These are phyloP conservation scores for Gallinago solitaria DNA, from an alignment of 2,797 vertebrate species.

Conservation along the genomic window DNA sequence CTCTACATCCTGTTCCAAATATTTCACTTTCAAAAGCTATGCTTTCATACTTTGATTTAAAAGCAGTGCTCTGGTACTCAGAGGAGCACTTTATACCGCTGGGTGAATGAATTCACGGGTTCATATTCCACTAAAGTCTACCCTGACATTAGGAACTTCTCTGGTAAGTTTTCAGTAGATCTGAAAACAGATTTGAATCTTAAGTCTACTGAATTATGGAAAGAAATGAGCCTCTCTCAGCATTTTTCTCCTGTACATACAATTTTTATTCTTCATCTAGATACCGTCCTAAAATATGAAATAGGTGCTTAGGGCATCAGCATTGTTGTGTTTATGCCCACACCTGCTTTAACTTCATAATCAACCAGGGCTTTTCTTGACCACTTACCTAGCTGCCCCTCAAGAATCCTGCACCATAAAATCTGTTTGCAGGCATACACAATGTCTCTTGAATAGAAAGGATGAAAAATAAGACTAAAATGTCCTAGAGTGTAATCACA, in stretches of 20 bases:
- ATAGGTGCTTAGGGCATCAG: not conserved
- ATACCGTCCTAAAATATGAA: not conserved
- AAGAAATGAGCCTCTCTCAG: not conserved
- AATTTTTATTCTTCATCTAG: not conserved
- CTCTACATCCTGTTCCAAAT: not conserved
- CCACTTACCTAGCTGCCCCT: not conserved
- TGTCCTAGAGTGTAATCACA: not conserved
- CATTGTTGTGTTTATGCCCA: not conserved
- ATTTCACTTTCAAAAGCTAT: not conserved
- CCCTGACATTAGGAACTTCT: not conserved
- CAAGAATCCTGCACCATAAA: not conserved
- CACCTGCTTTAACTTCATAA: not conserved
- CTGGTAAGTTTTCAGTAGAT: not conserved
- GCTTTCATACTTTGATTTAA: not conserved
- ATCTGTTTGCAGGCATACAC: not conserved
- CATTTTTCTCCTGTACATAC: not conserved
- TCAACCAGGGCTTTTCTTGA: not conserved
- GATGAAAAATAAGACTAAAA: not conserved
- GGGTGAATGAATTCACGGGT: not conserved
- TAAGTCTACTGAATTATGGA: not conserved
- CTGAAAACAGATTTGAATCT: not conserved
- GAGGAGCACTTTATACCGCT: not conserved
- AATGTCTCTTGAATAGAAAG: not conserved
- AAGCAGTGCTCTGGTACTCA: not conserved
- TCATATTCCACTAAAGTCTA: not conserved